phyloP scores from a whole-genome alignment of 2,888 invertebrate genomes.

The Suillia variegata region DNA sequence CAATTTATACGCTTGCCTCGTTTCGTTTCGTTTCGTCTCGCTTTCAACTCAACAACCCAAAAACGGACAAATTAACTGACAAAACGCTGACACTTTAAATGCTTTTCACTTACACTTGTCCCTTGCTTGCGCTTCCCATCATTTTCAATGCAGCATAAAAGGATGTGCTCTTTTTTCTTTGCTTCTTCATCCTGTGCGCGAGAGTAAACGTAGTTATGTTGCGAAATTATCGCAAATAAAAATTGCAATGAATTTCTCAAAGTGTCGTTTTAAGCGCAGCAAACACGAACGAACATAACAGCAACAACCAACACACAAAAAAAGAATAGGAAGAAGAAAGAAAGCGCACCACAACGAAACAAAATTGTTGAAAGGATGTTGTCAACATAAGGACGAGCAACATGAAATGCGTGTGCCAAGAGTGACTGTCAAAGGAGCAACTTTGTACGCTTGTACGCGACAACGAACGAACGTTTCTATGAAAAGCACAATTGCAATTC shows the following conservation, averaged over 20 bases:
- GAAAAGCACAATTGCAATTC: neutral
- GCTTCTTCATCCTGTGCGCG: no score
- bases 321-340: neutral
- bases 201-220: no score
- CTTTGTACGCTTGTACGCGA: neutral
- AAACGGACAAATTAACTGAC: neutral
- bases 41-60: neutral
- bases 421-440: neutral
- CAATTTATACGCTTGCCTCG: no score
- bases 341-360: neutral
- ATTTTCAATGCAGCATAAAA: no score
- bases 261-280: neutral
- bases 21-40: neutral
- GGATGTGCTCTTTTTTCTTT: neutral
- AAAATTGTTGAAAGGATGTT: neutral
- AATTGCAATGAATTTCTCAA: neutral
- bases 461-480: no score
- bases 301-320: neutral
- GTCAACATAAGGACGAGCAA: conserved; percentile 1
- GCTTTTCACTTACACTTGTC: neutral
- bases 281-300: neutral
- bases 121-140: neutral
- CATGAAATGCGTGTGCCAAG: no score
- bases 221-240: neutral
- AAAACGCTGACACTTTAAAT: conserved; percentile 1